Evolutionary conservation across 37 sponge, comb jelly and placozoan genomes (phyloP).

Genomic region (Bolinopsis microptera): DNA sequence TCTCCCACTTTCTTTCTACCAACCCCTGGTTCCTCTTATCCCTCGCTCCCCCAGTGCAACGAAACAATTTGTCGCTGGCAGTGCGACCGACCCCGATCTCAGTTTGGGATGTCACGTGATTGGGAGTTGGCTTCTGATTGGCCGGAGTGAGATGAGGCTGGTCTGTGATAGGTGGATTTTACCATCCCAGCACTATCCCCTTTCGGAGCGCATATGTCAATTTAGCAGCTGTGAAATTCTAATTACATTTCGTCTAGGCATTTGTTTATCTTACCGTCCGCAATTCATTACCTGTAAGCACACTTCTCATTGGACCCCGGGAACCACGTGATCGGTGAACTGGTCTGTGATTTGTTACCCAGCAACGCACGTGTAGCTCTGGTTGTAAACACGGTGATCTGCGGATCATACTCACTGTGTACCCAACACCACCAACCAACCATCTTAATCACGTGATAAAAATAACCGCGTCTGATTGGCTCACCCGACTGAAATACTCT

Average conservation of each 20-base stretch:
- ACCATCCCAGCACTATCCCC: neutral
- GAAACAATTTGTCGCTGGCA: neutral
- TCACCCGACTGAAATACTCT: too few relatives aligned
- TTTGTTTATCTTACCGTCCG: slow-evolving; percentile 57
- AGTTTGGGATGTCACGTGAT: neutral
- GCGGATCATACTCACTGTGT: neutral
- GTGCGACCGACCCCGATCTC: neutral
- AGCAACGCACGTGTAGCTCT: neutral
- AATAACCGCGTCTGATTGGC: neutral
- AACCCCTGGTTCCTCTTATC: neutral
- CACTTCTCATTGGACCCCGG: neutral
- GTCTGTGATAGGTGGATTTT: neutral
- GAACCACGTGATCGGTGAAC: neutral
- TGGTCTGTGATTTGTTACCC: neutral
- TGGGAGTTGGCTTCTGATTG: neutral
- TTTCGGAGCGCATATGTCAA: slow-evolving; percentile 39
- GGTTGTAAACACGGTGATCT: neutral
- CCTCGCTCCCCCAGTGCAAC: neutral
- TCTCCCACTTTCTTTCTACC: neutral
- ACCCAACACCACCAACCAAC: neutral
- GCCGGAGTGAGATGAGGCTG: neutral
- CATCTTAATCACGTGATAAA: neutral
- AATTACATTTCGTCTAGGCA: slow-evolving; percentile 62
- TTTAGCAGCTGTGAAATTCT: slow-evolving; percentile 54
- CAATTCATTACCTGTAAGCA: slow-evolving; percentile 39